Percentiles rank a stretch among this genome's conserved stretches.
Evolutionary conservation across 1,140 invertebrate species (phyloP).

Genomic region (Eubasilissa regina): DNA sequence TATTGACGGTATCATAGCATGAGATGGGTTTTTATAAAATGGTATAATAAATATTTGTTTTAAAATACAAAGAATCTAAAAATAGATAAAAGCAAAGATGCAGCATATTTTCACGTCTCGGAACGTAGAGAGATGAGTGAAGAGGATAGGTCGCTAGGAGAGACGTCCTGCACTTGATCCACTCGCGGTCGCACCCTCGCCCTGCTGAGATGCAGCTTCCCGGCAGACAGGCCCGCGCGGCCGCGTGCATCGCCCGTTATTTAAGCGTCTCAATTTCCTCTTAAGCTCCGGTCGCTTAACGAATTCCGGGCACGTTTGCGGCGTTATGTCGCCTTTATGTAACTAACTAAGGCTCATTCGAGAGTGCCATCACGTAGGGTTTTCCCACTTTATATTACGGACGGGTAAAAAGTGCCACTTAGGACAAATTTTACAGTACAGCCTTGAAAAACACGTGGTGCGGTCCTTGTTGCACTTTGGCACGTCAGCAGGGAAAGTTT

Average conservation of each 20-base stretch:
- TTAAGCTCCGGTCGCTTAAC: constrained; percentile 48
- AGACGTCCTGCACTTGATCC: constrained; percentile 5
- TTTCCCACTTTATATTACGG: constrained; percentile 54
- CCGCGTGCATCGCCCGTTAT: constrained; percentile 51
- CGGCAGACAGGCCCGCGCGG: background rate
- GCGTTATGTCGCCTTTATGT: constrained; percentile 54
- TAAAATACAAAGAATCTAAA: too few species aligned
- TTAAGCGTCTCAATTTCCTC: constrained; percentile 59
- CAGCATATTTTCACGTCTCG: too few species aligned
- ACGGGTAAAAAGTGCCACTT: constrained; percentile 58
- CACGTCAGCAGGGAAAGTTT: constrained; percentile 38
- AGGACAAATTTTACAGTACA: constrained; percentile 49
- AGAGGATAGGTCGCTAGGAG: too few species aligned
- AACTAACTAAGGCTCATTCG: constrained; percentile 57
- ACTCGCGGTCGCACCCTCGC: background rate
- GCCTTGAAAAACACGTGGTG: constrained; percentile 56
- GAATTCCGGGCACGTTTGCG: constrained; percentile 56
- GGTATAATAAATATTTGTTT: too few species aligned
- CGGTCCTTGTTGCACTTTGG: constrained; percentile 29
- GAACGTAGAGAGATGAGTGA: too few species aligned
- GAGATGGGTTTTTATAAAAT: too few species aligned
- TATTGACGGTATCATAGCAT: too few species aligned
- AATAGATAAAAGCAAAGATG: too few species aligned
- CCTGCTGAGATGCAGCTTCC: background rate
- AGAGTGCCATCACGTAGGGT: constrained; percentile 57